Evolutionary conservation across 2,888 invertebrate species (phyloP), one percentile per base, ranked within the genome.

Genomic region (Pyrrhosoma nymphula): DNA sequence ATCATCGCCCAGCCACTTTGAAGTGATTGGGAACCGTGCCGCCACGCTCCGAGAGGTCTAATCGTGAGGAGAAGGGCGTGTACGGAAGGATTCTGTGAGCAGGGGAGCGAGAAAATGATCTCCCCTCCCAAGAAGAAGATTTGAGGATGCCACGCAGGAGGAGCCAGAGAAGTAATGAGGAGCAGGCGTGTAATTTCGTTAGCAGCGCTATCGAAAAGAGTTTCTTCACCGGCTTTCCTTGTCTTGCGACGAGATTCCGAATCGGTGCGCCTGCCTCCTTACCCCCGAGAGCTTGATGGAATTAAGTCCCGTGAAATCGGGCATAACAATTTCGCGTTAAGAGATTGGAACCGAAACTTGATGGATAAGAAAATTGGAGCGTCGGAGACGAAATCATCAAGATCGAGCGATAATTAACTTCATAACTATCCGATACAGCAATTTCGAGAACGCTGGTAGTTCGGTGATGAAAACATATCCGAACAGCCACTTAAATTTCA

Each of bases 41-140:
- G 12, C 47, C 47, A 47, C 47, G 47, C 47, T 47, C 35, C 82
- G 60, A 26, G 69, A 12, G 35, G 35, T 18, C 35, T 82, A 82
- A 82, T 82, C 82, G 82, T 14, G 75, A n/a, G 18, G 26, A 0
- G 35, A 14, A 0, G 35, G 30, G 30, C 82, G 23, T 16, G 82
- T 35, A 60, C 16, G 60, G 60, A 82, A 10, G 60, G 60, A 82
- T 82, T 82, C 82, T 14, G 16, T 30, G 82, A 35, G 12, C 69
- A 60, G n/a, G 35, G 82, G 82, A 16, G 82, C 82, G 82, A 82
- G 82, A 82, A 82, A 82, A 82, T 82, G 35, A 82, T 82, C 82
- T 82, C 82, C 30, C 82, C 14, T n/a, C n/a, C n/a, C n/a, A n/a
- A n/a, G n/a, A n/a, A n/a, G 26, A 26, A 82, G 60, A 60, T 60